Base-by-base conservation (phyloP, 1,140 invertebrate genomes). In the Chrysoperla carnea region DNA sequence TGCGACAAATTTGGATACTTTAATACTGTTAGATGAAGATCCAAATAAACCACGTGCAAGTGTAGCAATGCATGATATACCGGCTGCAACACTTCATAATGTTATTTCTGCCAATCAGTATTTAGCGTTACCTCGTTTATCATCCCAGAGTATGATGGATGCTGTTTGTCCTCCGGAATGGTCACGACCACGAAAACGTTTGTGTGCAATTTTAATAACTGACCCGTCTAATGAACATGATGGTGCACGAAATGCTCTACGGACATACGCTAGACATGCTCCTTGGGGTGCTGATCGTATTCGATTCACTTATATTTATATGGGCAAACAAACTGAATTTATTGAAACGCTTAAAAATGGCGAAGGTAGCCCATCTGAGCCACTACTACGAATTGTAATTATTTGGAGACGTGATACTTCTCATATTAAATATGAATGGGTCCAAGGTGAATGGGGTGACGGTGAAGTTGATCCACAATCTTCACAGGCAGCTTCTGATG, bases 1-100 rank as follows among this genome's bases (percentile, higher is more conserved):
- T 12, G 75, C 81, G 36, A 57, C 68, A 9, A 78, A 80, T 51
- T 72, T 84, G 58, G 89, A 95, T 55, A 87, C 81, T 1, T 68
- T 97, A 42, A 66, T 94, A 39, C 63, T 96, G 37, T 90, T 96
- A 56, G 92, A 95, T 63, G 92, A 96, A 61, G 84, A 91, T 59
- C 70, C 70, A 4, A 66, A 73, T 8, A 70, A 75, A 41, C 84
- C 91, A 1, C 79, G 84, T 41, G 90, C 88, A 27, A 85, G 82
- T 42, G 71, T 94, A 36, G 92, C 78, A 43, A 90, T 91, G 77
- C 68, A 78, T 29, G 85, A 91, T 58, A 87, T 93, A 54, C 83
- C 86, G 8, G 78, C 78, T 23, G 74, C 82, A 43, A 88, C 86
- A 0, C 72, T 96, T 60, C 80, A 83, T 46, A 84, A 94, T 61